Percentiles rank a stretch among this genome's conserved stretches.
These are phyloP conservation scores for Acleris sparsana DNA, from an alignment of 2,888 invertebrate species.

Conservation along the genomic window DNA sequence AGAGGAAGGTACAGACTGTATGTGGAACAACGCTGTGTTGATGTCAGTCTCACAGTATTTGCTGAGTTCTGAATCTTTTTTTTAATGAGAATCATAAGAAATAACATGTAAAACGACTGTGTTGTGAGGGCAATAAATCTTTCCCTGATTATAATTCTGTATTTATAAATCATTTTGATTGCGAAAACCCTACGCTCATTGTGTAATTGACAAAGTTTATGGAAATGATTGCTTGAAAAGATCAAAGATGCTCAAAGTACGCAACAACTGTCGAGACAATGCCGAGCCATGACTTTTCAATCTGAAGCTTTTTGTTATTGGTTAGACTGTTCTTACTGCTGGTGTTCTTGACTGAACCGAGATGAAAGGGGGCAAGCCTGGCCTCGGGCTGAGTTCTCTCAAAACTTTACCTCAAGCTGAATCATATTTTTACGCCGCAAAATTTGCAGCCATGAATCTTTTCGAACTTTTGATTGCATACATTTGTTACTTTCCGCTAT, in stretches of 20 bases:
- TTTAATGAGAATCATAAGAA: too few species aligned
- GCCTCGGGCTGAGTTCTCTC: neutral
- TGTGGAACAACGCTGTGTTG: too few species aligned
- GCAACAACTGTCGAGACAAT: constrained; percentile 1
- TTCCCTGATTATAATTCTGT: too few species aligned
- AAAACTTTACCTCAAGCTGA: constrained; percentile 37
- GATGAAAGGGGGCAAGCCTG: neutral
- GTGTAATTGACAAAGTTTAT: too few species aligned
- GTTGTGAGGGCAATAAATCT: too few species aligned
- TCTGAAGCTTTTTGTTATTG: constrained; percentile 17
- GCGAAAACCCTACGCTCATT: too few species aligned
- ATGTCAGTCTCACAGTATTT: too few species aligned
- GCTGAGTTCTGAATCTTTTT: too few species aligned
- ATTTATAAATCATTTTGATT: too few species aligned
- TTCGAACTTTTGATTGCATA: constrained; percentile 78
- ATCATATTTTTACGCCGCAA: constrained; percentile 67
- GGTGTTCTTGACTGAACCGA: constrained; percentile 16
- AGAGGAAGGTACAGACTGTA: too few species aligned
- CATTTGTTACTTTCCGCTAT: constrained; percentile 73
- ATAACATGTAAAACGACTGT: too few species aligned
- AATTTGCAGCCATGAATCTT: constrained; percentile 76
- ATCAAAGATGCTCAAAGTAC: neutral
- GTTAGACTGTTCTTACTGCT: constrained; percentile 11
- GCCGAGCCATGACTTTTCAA: constrained; percentile 18
- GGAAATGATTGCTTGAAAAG: too few species aligned